These are phyloP conservation scores for Chrysochloris asiatica DNA, from an alignment of 2,113 vertebrate genomes.

Conservation along the genomic window DNA sequence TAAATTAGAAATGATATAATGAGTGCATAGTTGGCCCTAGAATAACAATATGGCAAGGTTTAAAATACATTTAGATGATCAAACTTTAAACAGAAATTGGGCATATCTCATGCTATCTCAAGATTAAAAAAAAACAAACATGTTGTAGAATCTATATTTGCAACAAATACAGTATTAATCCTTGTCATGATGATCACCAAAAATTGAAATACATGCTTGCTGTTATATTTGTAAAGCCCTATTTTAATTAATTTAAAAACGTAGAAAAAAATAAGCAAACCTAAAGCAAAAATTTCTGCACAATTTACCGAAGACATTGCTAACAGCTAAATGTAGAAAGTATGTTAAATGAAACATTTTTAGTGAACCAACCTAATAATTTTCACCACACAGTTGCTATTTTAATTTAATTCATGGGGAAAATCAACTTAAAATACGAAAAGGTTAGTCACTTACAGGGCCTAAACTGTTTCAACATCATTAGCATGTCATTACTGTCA, in stretches of 20 bases:
- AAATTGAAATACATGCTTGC: background rate
- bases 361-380: background rate
- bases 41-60: slow-evolving; percentile 45
- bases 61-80: background rate
- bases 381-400: background rate
- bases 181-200: background rate
- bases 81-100: slow-evolving; percentile 22
- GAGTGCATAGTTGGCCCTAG: slow-evolving; percentile 58
- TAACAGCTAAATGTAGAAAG: background rate
- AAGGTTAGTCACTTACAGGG: background rate
- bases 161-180: background rate
- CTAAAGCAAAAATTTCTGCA: slow-evolving; percentile 6
- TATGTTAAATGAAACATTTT: background rate
- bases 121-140: background rate
- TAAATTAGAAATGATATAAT: slow-evolving; percentile 74
- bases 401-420: slow-evolving; percentile 56
- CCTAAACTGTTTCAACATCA: background rate
- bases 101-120: background rate
- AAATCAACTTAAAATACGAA: slow-evolving; percentile 29
- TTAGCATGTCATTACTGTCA: slow-evolving; percentile 46
- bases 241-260: background rate
- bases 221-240: background rate
- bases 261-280: slow-evolving; percentile 16
- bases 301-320: background rate
- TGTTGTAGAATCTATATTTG: background rate